Percentiles rank a stretch among this genome's conserved stretches.
Evolutionary conservation across 2,797 vertebrate species (phyloP).

Genomic region (Acanthornis magna): DNA sequence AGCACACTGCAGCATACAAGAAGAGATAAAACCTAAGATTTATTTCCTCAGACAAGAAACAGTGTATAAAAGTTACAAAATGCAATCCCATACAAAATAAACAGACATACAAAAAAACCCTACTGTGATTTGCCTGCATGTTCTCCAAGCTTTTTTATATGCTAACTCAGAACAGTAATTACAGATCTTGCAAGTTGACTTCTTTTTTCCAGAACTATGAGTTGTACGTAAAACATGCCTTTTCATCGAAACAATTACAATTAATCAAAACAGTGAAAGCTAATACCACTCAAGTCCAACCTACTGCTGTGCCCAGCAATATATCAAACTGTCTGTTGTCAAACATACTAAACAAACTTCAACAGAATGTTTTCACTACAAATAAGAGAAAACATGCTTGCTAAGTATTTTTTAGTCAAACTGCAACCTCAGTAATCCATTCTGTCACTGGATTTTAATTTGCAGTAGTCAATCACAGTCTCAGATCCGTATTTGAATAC

Average conservation of each 20-base stretch:
- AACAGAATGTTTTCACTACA: constrained; percentile 77
- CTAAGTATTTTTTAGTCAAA: constrained; percentile 80
- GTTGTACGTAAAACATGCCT: constrained; percentile 80
- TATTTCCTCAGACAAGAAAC: constrained; percentile 71
- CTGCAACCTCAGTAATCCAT: constrained; percentile 75
- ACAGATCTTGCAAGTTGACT: constrained; percentile 80
- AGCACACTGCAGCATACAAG: constrained; percentile 62
- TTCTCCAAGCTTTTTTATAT: constrained; percentile 73
- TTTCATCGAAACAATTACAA: constrained; percentile 86
- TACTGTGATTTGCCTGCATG: constrained; percentile 66
- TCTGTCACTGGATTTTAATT: constrained; percentile 76
- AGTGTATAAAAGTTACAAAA: constrained; percentile 70
- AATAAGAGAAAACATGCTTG: constrained; percentile 78
- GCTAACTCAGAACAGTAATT: constrained; percentile 81
- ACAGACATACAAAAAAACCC: constrained; percentile 52
- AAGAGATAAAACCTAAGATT: constrained; percentile 75
- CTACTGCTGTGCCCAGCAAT: constrained; percentile 84
- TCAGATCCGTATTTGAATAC: constrained; percentile 57
- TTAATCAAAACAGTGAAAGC: constrained; percentile 85
- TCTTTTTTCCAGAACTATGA: constrained; percentile 80
- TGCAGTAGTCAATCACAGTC: constrained; percentile 71
- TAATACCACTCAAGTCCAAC: constrained; percentile 85
- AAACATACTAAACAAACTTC: constrained; percentile 82
- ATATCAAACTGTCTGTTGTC: constrained; percentile 86
- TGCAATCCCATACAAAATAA: constrained; percentile 61